Conservation (phyloP, 1,140 invertebrate genomes). For the Drosophila watanabei region DNA sequence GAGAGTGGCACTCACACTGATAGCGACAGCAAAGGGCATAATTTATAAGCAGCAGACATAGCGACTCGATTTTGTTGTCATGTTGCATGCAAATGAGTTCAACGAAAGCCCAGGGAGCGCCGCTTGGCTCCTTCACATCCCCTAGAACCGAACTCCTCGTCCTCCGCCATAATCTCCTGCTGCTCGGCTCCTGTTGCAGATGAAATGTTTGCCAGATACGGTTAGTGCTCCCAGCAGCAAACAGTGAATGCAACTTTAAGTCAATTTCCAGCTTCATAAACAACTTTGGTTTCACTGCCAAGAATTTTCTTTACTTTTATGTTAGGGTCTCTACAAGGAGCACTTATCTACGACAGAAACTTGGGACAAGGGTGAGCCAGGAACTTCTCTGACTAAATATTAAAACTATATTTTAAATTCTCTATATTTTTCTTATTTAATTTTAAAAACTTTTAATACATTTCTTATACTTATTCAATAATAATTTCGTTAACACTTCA, state of each 20-base stretch:
- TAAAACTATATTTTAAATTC: background rate
- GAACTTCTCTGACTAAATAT: background rate
- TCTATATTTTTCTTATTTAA: background rate
- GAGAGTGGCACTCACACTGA: conserved; percentile 9
- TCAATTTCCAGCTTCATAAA: conserved; percentile 64
- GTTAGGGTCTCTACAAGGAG: background rate
- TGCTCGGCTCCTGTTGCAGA: conserved; percentile 41
- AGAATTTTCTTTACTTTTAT: conserved; percentile 7
- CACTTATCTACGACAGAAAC: background rate
- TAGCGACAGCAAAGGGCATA: conserved; percentile 55
- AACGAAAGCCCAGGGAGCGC: conserved; percentile 15
- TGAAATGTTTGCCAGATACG: conserved; percentile 44
- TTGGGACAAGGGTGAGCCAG: background rate
- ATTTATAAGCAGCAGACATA: conserved; percentile 60
- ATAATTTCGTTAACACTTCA: background rate
- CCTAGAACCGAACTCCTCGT: background rate
- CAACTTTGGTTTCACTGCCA: conserved; percentile 40
- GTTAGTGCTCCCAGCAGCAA: conserved; percentile 12
- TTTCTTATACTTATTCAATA: background rate
- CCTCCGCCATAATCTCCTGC: background rate
- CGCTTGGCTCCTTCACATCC: background rate
- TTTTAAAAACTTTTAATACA: background rate
- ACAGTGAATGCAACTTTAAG: conserved; percentile 46
- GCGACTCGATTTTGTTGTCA: conserved; percentile 53
- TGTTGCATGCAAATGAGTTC: conserved; percentile 66